A percentile compares a stretch with the other conserved stretches of the same genome.
phyloP scores from a whole-genome alignment of 2,797 vertebrate genomes.

The Echeneis naucrates region DNA sequence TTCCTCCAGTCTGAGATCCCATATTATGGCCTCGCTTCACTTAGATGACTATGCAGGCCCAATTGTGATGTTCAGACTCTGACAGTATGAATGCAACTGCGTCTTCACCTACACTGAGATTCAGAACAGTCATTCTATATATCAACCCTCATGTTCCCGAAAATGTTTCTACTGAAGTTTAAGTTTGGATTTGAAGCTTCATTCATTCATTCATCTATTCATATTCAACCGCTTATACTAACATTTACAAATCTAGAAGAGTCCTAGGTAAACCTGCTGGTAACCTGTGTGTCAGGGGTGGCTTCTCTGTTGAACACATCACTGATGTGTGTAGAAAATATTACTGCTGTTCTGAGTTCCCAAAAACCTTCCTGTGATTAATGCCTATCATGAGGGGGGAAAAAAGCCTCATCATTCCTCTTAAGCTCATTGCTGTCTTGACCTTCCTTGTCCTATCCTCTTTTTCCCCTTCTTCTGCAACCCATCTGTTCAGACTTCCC shows the following conservation, averaged over 20 bases:
- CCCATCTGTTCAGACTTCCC: neutral
- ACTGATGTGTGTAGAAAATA: conserved; percentile 42
- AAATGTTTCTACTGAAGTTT: neutral
- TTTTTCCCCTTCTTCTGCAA: neutral
- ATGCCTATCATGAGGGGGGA: conserved; percentile 49
- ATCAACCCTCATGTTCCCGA: neutral
- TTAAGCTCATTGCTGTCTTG: conserved; percentile 35
- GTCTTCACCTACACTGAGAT: neutral
- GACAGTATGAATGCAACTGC: neutral
- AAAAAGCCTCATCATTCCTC: conserved; percentile 15
- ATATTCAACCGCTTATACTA: no score
- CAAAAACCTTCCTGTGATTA: conserved; percentile 32
- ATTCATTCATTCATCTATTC: no score
- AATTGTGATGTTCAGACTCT: neutral
- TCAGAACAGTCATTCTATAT: neutral
- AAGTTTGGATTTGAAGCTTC: no score
- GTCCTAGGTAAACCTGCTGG: neutral
- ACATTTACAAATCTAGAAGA: neutral
- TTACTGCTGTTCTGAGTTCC: conserved; percentile 32
- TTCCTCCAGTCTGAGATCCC: no score
- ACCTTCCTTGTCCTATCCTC: conserved; percentile 34
- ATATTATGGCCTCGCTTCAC: no score
- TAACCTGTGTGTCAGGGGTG: neutral
- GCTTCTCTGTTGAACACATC: conserved; percentile 32
- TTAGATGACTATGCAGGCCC: neutral